Evolutionary conservation across 2,113 vertebrate species (phyloP), one percentile per base, ranked within the genome.

Genomic region (Perccottus glenii): DNA sequence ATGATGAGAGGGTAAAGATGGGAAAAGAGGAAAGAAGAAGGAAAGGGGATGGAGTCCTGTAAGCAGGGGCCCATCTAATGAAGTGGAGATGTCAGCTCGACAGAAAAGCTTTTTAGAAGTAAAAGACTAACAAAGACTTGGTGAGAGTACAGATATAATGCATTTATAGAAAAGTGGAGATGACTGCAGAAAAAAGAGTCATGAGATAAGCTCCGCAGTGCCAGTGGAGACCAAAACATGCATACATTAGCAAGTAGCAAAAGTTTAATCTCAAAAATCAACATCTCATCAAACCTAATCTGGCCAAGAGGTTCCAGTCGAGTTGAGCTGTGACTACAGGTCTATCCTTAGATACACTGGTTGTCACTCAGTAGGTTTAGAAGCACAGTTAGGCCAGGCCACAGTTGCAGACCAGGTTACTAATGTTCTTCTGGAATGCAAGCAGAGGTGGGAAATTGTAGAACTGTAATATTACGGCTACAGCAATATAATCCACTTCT

Each of bases 61-160:
- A 76, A 75, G 82, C 33, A 44, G 75, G 81, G 80, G 80, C 75
- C 86, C 83, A 77, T 85, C 84, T 78, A 81, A 74, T 83, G 72
- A 80, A 81, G 81, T 80, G 74, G 66, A 77, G 64, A 70, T 75
- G 84, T 85, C 85, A 78, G 78, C 32, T 74, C 78, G 64, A 83
- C 49, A 85, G 75, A 84, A 86, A 87, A 84, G 67, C 85, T 84
- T 71, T 88, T 81, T 70, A 75, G 75, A 59, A 85, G 77, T 46
- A 60, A 55, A 81, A 55, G 73, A 65, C 75, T 67, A 77, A 82
- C 70, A 69, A 48, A 60, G 63, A 70, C 57, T 60, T 7, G 53
- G 50, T 45, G 45, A 70, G 45, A 66, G 74, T 67, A 59, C 65
- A 80, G 75, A 73, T 69, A 77, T 47, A 71, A 69, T 73, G 57